Conservation (phyloP, 35 echinoderm and acorn worm genomes). For the Heliocidaris erythrogramma region DNA sequence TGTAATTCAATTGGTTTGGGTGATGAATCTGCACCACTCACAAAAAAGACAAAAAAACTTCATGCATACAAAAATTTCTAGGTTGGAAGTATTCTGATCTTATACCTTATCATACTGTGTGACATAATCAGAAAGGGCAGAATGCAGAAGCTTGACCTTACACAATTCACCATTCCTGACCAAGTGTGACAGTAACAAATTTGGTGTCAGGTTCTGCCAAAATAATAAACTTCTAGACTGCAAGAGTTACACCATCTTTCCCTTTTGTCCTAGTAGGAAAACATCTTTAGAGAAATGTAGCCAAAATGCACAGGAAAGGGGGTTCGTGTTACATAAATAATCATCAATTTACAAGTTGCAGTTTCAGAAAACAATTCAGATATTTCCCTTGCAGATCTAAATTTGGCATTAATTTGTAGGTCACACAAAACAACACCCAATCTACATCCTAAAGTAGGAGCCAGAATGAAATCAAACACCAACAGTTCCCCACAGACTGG, state of each 20-base stretch:
- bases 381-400: neutral
- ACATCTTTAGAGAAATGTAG: neutral
- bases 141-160: no score
- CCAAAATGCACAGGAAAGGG: neutral
- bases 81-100: no score
- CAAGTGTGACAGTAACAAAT: no score
- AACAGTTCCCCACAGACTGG: neutral
- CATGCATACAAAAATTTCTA: no score
- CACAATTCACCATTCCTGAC: no score
- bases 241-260: neutral
- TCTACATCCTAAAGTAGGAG: neutral
- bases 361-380: neutral
- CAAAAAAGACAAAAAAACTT: no score
- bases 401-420: conserved; percentile 11
- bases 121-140: no score
- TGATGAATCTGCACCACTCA: no score
- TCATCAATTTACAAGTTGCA: neutral
- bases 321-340: neutral
- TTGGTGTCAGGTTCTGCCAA: no score
- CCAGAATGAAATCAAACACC: neutral
- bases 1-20: no score
- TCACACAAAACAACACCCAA: neutral
- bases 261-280: neutral
- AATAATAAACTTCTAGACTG: no score
- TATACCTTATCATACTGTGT: no score